A percentile compares a stretch with the other conserved stretches of the same genome.
Evolutionary conservation across 2,888 invertebrate genomes (phyloP).

Genomic region (Dyspetes luteomarginatus): DNA sequence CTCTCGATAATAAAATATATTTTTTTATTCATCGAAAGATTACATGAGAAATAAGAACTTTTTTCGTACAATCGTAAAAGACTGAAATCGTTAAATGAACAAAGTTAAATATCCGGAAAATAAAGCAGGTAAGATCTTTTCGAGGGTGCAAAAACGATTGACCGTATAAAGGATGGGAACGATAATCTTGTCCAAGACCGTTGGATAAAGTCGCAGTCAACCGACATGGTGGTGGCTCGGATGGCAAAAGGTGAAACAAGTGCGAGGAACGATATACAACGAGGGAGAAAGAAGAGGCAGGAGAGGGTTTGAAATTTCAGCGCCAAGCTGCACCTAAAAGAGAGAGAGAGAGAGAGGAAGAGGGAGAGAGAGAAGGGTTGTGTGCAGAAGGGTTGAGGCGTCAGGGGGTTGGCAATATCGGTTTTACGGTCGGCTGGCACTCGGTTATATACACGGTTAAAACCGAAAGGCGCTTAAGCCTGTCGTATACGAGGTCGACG

Average conservation of each 20-base stretch:
- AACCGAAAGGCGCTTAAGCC: constrained; percentile 77
- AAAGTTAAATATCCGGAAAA: constrained; percentile 44
- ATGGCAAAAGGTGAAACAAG: constrained; percentile 47
- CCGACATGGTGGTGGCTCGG: constrained; percentile 13
- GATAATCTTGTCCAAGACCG: constrained; percentile 49
- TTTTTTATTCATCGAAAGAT: not conserved
- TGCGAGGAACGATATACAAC: constrained; percentile 33
- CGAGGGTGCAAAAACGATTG: constrained; percentile 43
- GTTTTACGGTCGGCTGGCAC: constrained; percentile 74
- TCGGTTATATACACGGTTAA: constrained; percentile 71
- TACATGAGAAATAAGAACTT: not conserved
- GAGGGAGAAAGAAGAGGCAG: not conserved
- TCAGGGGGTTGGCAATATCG: constrained; percentile 72
- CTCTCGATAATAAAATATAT: not conserved
- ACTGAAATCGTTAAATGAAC: constrained; percentile 50
- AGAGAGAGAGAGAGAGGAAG: not conserved
- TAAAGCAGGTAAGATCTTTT: constrained; percentile 10
- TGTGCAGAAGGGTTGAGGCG: constrained; percentile 34
- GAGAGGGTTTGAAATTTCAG: constrained; percentile 55
- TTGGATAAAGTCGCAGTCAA: constrained; percentile 17
- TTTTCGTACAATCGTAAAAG: constrained; percentile 1
- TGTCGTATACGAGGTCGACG: constrained; percentile 74
- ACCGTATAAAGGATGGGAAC: constrained; percentile 56
- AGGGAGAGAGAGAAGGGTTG: constrained; percentile 27
- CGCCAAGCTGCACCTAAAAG: constrained; percentile 27